Base-by-base conservation (phyloP, 2,113 vertebrate species). In the Gymnorhina tibicen region DNA sequence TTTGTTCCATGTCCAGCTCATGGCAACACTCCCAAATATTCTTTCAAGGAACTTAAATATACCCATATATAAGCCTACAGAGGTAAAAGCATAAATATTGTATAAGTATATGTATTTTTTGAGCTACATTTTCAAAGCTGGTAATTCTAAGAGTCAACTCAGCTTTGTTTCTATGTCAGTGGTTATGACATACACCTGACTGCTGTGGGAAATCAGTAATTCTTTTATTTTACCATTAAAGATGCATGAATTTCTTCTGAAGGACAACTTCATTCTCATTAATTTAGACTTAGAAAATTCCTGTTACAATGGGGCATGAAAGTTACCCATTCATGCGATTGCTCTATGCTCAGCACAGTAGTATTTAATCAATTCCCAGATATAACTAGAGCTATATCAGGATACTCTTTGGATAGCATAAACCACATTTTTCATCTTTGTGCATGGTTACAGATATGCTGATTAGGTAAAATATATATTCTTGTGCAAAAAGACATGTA, bases 1-100 rank as follows among this genome's bases (percentile, higher is more conserved):
- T 77, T 97, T 91, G 69, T 92, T 95, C 85, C 37, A 7, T 55
- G 93, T 89, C 96, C 95, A 91, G 89, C 85, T 96, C 79, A 37
- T 53, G 74, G 66, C 73, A 95, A 88, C 17, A 7, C 20, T 74
- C 37, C 19, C 49, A 75, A 74, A 81, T 52, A 72, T 30, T 64
- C 37, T 77, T 93, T 84, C 2, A 30, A 74, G 46, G 35, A 72
- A 46, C 15, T 42, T 66, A 73, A 62, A 84, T 46, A 32, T 27
- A 28, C 3, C 19, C 16, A 33, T 15, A 55, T 7, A 22, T 27
- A 82, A 84, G 18, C n/a, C 33, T 60, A 75, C 13, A 72, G 8
- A 67, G 13, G 81, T 19, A 59, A 80, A 93, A 44, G 0, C 11
- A 70, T n/a, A 92, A 76, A 50, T 55, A 91, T 30, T 62, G 12